Evolutionary conservation across 92 coral and sea anemone species (phyloP).

Genomic region (Phenganax marumi): DNA sequence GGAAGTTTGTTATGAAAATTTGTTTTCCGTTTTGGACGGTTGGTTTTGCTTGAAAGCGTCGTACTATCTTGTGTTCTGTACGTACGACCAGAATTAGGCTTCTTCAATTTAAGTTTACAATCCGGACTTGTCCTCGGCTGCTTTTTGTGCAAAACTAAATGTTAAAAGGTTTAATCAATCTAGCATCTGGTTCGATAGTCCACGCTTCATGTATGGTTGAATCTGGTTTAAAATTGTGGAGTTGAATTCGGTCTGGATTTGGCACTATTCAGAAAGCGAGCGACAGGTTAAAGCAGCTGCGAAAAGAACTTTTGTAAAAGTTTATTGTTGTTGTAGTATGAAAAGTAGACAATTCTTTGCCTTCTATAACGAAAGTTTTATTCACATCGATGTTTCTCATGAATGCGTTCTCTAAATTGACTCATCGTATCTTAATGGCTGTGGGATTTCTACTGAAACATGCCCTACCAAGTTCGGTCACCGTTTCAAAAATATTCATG

Average conservation of each 20-base stretch:
- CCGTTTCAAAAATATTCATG: conserved; percentile 9
- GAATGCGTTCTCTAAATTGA: conserved; percentile 1
- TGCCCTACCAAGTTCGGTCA: conserved; percentile 17
- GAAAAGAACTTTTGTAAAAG: too few relatives aligned
- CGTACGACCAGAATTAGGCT: neutral
- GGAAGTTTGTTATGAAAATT: conserved; percentile 3
- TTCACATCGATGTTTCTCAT: conserved; percentile 15
- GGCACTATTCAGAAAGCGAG: too few relatives aligned
- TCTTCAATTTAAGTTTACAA: neutral
- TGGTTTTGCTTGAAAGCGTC: conserved; percentile 3
- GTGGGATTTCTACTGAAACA: conserved; percentile 5
- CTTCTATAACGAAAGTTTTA: too few relatives aligned
- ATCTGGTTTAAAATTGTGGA: too few relatives aligned
- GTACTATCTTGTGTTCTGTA: neutral
- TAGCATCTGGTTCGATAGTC: too few relatives aligned
- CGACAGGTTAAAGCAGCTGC: too few relatives aligned
- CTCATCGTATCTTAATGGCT: conserved; percentile 18
- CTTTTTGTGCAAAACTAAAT: too few relatives aligned
- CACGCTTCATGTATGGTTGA: too few relatives aligned
- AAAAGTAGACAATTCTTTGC: neutral
- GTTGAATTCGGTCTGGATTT: too few relatives aligned
- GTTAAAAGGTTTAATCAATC: too few relatives aligned
- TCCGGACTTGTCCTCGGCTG: neutral
- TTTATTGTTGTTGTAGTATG: neutral
- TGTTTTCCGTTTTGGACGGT: neutral